Evolutionary conservation across 2,888 invertebrate genomes (phyloP), one percentile per base, ranked within the genome.

Genomic region (Xestoiulus laeticollis): DNA sequence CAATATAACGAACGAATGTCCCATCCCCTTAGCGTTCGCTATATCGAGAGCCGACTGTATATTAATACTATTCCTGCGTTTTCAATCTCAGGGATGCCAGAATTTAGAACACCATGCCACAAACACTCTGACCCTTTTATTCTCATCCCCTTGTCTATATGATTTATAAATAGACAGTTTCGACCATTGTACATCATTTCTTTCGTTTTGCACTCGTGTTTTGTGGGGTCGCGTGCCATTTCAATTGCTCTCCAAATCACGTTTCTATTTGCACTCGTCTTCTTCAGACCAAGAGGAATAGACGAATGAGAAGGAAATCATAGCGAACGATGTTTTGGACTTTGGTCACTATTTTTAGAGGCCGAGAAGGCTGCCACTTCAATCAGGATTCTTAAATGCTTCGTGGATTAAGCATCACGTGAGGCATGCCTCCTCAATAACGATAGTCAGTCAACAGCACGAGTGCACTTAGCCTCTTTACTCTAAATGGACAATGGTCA

Each of bases 191-290:
- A 12, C 26, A 26, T 68, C 26, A 10, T 68, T 68, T 68, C 68
- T 68, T 68, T 68, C 68, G 68, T 68, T 68, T 68, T 68, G 68
- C 68, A 68, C 68, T 68, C 68, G 68, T 68, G 68, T 26, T 48
- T 38, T 10, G 68, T 68, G 12, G 26, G 68, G 68, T 68, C 68
- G 68, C 68, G 68, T 68, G 68, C 68, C 68, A 26, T 68, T 68
- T 68, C 12, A 26, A 68, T 68, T 26, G 68, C 26, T 68, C 68
- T 68, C 26, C 12, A 68, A 68, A 68, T 68, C 68, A 68, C 26
- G 68, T 14, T 68, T 68, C 68, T 68, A 26, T 68, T 68, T 68
- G 68, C 68, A 68, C 68, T 68, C 68, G 68, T 68, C 68, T 26
- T 22, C 59, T 59, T 68, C 68, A 26, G 22, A 68, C 68, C 26